Conservation (phyloP, 2,888 invertebrate species). For the Aphidius colemani region DNA sequence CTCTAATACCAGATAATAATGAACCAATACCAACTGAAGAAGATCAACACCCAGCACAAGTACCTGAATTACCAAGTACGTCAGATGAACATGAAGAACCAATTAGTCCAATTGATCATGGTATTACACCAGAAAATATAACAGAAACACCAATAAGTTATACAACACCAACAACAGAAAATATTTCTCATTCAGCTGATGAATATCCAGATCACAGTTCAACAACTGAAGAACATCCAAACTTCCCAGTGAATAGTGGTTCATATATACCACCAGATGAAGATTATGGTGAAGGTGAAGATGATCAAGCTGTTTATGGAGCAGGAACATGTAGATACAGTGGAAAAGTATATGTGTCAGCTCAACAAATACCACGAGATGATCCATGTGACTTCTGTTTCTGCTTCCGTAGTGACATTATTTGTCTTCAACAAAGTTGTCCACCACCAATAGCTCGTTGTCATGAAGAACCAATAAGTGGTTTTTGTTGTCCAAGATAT, state of each 20-base stretch:
- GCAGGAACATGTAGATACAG: slow-evolving; percentile 91
- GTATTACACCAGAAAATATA: slow-evolving; percentile 38
- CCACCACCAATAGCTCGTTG: slow-evolving; percentile 92
- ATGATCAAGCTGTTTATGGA: slow-evolving; percentile 77
- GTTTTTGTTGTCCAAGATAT: slow-evolving; percentile 93
- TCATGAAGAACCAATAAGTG: slow-evolving; percentile 88
- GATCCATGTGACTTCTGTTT: slow-evolving; percentile 97
- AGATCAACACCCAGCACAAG: slow-evolving; percentile 16
- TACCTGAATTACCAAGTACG: slow-evolving; percentile 18
- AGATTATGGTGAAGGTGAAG: slow-evolving; percentile 77
- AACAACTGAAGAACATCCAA: slow-evolving; percentile 46
- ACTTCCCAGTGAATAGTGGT: slow-evolving; percentile 55
- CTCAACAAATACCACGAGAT: slow-evolving; percentile 91
- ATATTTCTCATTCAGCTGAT: slow-evolving; percentile 27
- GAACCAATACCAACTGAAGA: slow-evolving; percentile 17
- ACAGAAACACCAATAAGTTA: slow-evolving; percentile 28
- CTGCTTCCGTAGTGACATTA: slow-evolving; percentile 95
- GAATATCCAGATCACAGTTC: slow-evolving; percentile 48
- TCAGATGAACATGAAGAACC: slow-evolving; percentile 28
- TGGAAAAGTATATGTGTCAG: slow-evolving; percentile 90
- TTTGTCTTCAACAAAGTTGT: slow-evolving; percentile 93
- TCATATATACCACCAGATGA: slow-evolving; percentile 64
- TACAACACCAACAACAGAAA: slow-evolving; percentile 17
- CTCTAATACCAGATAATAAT: slow-evolving; percentile 36
- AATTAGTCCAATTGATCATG: slow-evolving; percentile 39